Percentiles rank a stretch among this genome's conserved stretches.
Evolutionary conservation across 2,797 vertebrate genomes (phyloP).

Genomic region (Nasua narica): DNA sequence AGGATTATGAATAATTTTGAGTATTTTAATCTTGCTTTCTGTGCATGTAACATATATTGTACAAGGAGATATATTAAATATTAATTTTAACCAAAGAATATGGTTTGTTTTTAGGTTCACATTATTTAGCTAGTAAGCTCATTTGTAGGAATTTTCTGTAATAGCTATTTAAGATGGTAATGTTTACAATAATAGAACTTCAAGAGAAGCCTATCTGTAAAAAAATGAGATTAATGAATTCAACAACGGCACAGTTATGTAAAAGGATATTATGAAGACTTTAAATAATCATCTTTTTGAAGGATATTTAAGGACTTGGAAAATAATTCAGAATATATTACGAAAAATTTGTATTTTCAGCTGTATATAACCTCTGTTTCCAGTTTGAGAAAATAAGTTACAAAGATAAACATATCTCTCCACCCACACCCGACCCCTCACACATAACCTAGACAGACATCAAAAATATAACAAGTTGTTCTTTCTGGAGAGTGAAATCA

Average conservation of each 20-base stretch:
- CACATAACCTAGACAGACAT: background rate
- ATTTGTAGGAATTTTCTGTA: background rate
- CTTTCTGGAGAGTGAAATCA: background rate
- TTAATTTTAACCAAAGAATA: background rate
- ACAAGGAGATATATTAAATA: background rate
- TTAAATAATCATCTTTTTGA: background rate
- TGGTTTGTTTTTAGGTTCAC: background rate
- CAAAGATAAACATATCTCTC: background rate
- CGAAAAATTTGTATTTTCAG: background rate
- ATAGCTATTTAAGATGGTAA: background rate
- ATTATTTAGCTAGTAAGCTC: background rate
- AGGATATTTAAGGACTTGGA: background rate
- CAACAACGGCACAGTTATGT: background rate
- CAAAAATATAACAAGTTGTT: background rate
- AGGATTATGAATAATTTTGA: background rate
- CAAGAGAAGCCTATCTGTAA: too few species aligned
- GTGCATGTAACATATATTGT: background rate
- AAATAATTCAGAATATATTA: background rate
- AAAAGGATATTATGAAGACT: background rate
- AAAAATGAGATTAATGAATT: background rate
- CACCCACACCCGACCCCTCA: background rate
- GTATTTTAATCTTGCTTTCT: conserved; percentile 13
- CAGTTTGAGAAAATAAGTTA: background rate
- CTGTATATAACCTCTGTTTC: background rate
- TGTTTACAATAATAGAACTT: background rate